Percentiles rank a stretch among this genome's conserved stretches.
phyloP scores from a whole-genome alignment of 2,797 vertebrate species.

The Peromyscus attwateri region DNA sequence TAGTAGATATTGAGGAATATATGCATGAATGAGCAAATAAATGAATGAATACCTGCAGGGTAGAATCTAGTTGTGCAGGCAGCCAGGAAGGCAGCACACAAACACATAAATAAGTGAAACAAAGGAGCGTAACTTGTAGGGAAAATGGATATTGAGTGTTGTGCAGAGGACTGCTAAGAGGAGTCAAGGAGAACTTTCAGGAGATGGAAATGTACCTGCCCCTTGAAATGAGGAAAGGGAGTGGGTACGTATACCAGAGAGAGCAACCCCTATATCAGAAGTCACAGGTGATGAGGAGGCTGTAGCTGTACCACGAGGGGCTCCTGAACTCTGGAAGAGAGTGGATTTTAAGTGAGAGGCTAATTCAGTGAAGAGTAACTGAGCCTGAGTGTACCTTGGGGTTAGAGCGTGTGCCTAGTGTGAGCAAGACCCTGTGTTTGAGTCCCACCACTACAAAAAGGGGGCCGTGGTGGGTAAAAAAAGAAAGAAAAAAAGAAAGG shows the following conservation, averaged over 20 bases:
- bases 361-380: background rate
- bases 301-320: background rate
- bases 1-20: background rate
- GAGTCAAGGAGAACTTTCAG: background rate
- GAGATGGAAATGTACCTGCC: background rate
- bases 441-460: background rate
- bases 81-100: background rate
- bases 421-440: background rate
- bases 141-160: background rate
- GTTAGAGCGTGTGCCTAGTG: background rate
- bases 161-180: background rate
- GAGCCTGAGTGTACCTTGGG: background rate
- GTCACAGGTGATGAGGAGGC: background rate
- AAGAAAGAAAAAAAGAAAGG: background rate
- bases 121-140: background rate
- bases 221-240: background rate
- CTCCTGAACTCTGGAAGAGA: background rate
- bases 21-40: background rate
- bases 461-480: background rate
- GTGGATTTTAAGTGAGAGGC: background rate
- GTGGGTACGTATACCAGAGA: background rate
- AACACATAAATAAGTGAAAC: background rate
- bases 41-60: background rate
- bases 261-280: background rate
- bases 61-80: background rate